phyloP scores from a whole-genome alignment of 2,888 invertebrate genomes.

The Hofmannophila pseudospretella region DNA sequence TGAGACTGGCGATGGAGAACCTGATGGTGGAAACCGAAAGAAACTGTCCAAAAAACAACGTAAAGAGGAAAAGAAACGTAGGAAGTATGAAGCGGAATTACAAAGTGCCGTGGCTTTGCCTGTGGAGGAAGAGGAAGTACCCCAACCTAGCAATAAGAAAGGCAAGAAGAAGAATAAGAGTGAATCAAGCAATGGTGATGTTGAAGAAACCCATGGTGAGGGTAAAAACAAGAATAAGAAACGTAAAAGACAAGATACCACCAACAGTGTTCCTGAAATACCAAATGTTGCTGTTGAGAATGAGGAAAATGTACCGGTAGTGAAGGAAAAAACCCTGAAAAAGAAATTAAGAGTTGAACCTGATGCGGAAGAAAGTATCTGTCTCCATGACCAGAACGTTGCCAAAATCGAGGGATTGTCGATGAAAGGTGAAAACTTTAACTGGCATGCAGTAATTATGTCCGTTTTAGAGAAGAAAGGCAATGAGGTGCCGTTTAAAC shows the following conservation, averaged over 20 bases:
- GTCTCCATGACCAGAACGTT: constrained; percentile 67
- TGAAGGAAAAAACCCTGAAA: constrained; percentile 41
- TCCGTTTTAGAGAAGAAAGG: constrained; percentile 72
- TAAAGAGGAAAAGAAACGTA: constrained; percentile 66
- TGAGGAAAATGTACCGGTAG: constrained; percentile 27
- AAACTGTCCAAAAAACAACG: constrained; percentile 64
- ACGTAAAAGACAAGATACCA: constrained; percentile 61
- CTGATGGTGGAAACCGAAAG: constrained; percentile 29
- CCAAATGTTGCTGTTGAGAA: constrained; percentile 14
- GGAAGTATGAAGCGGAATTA: constrained; percentile 67
- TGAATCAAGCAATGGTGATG: constrained; percentile 37
- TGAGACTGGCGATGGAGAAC: constrained; percentile 18
- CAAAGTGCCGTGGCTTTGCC: constrained; percentile 49
- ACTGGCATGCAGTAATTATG: constrained; percentile 71
- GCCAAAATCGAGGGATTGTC: constrained; percentile 54
- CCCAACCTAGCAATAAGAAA: constrained; percentile 40
- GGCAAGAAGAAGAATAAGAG: constrained; percentile 62
- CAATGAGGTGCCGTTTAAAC: constrained; percentile 83
- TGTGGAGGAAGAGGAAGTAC: constrained; percentile 35
- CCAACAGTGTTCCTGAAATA: constrained; percentile 35
- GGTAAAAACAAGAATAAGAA: constrained; percentile 58
- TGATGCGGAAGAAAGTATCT: constrained; percentile 48
- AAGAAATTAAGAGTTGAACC: constrained; percentile 56
- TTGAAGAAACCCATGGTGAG: constrained; percentile 32
- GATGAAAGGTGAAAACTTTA: constrained; percentile 52